Base-by-base conservation (phyloP, 2,888 invertebrate species). In the Octonoba sinensis region DNA sequence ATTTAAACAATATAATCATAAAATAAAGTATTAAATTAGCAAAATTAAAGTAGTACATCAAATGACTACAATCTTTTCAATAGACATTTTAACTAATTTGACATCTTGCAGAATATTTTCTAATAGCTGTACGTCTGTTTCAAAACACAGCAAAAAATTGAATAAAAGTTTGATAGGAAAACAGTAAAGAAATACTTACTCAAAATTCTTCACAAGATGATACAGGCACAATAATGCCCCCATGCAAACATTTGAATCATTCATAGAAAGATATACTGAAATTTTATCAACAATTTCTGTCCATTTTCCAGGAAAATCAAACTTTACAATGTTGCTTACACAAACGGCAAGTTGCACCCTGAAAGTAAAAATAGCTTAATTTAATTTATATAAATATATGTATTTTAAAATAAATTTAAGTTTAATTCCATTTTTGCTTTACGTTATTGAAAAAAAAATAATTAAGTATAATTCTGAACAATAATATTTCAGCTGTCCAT, bases 261-360 rank as follows among this genome's bases (percentile, higher is more conserved):
- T 93, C 89, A 94, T 95, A 90, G 96, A 95, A 82, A 99, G 90
- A 88, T 96, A 97, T 87, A 95, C 93, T 87, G 94, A 94, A 84
- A 99, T 94, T 91, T 97, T 97, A 88, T 98, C 97, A 13, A 97
- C 96, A 84, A 99, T 93, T 88, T 95, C 95, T 0, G 97, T 95
- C 97, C 98, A 98, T 85, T 95, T 92, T 65, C 93, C 93, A 4
- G 99, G 99, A 88, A 97, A 99, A 89, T 99, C 99, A 88, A 93
- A 92, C 88, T 97, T 97, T 62, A 99, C 94, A 84, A 99, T 97
- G 84, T 93, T 93, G 89, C 94, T 95, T 20, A 98, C 93, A 88
- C 96, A 96, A n/a, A 96, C 93, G 86, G 96, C 94, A 70, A 99
- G 90, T 88, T 99, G 98, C 60, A 94, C 91, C 88, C 96, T 93